Evolutionary conservation across 2,113 vertebrate genomes (phyloP).

Genomic region (Hemiscyllium ocellatum): DNA sequence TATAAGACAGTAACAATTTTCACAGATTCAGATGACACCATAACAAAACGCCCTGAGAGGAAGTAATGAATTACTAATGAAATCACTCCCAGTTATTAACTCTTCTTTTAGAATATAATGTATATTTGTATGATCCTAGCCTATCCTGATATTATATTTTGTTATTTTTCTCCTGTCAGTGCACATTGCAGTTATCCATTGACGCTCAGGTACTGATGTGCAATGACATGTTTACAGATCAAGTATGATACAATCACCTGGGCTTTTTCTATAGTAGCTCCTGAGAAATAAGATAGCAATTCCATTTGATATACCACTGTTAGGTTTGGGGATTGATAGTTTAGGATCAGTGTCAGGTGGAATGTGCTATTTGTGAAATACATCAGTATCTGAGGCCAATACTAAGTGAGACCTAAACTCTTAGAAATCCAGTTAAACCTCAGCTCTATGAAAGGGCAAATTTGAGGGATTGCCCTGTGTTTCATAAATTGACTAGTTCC

Average conservation of each 20-base stretch:
- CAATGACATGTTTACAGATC: not conserved
- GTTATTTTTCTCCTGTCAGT: not conserved
- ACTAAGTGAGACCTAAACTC: not conserved
- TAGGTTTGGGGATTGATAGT: not conserved
- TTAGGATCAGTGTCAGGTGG: not conserved
- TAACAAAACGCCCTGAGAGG: not conserved
- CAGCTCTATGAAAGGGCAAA: not conserved
- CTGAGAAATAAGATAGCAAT: not conserved
- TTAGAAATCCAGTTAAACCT: not conserved
- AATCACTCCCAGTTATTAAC: not conserved
- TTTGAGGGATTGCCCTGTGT: not conserved
- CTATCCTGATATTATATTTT: not conserved
- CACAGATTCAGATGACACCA: not conserved
- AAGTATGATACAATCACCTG: not conserved
- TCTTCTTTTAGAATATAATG: too few species aligned
- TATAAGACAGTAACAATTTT: not conserved
- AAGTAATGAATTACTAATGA: not conserved
- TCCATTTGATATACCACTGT: not conserved
- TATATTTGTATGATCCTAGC: not conserved
- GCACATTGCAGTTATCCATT: not conserved
- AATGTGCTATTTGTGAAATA: constrained; percentile 4
- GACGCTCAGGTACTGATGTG: not conserved
- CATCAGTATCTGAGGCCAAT: constrained; percentile 3
- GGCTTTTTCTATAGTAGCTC: not conserved
- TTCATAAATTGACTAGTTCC: not conserved